Percentiles rank a stretch among this genome's conserved stretches.
Conservation (phyloP, 2,888 invertebrate genomes). For the Xestia c-nigrum region DNA sequence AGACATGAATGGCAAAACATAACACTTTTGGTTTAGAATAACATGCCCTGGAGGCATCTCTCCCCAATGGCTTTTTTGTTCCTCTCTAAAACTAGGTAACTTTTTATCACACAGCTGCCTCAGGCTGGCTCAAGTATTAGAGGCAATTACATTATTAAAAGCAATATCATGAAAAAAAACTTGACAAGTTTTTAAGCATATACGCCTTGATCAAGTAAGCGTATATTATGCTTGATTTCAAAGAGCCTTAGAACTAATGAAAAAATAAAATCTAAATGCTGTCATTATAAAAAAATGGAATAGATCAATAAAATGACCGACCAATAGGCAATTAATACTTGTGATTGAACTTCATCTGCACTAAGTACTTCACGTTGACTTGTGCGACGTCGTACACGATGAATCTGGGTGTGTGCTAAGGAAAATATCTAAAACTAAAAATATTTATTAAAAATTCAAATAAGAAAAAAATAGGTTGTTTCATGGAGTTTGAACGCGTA, state of each 20-base stretch:
- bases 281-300: slow-evolving; percentile 10
- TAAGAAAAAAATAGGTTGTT: no score
- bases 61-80: background rate
- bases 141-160: background rate
- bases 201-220: background rate
- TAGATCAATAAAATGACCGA: slow-evolving; percentile 13
- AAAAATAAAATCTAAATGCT: slow-evolving; percentile 1
- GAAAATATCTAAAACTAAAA: slow-evolving; percentile 62
- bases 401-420: slow-evolving; percentile 88
- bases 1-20: background rate
- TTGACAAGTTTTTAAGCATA: background rate
- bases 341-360: slow-evolving; percentile 96
- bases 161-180: background rate
- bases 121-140: slow-evolving; percentile 1
- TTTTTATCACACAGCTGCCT: slow-evolving; percentile 41
- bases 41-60: slow-evolving; percentile 11
- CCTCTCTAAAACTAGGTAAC: slow-evolving; percentile 54
- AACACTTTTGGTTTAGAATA: slow-evolving; percentile 27
- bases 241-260: slow-evolving; percentile 12
- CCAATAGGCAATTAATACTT: slow-evolving; percentile 82
- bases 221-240: slow-evolving; percentile 13
- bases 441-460: no score
- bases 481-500: no score
- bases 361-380: slow-evolving; percentile 96
- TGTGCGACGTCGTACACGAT: slow-evolving; percentile 99